These are phyloP conservation scores for Siniperca chuatsi DNA, from an alignment of 2,113 vertebrate genomes.

Conservation along the genomic window DNA sequence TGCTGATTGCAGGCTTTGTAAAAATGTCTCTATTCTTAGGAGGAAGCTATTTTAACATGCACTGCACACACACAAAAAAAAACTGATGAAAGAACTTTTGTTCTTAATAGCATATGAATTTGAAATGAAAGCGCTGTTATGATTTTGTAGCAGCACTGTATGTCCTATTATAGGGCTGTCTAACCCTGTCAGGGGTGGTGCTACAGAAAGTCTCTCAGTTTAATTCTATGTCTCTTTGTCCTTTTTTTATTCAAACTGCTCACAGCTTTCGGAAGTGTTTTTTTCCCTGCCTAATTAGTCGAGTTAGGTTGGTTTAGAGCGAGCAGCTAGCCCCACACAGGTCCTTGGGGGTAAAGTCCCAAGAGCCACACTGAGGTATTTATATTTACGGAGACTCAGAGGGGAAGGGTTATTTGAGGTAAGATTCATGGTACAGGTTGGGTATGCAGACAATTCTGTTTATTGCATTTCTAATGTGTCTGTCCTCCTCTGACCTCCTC, in stretches of 20 bases:
- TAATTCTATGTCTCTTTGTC: slow-evolving; percentile 39
- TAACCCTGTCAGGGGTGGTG: slow-evolving; percentile 34
- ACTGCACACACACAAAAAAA: slow-evolving; percentile 19
- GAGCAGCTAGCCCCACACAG: slow-evolving; percentile 31
- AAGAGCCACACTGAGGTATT: slow-evolving; percentile 42
- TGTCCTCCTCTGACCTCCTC: slow-evolving; percentile 3
- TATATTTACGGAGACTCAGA: slow-evolving; percentile 20
- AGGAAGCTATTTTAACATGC: slow-evolving; percentile 55
- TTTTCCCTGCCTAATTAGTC: slow-evolving; percentile 29
- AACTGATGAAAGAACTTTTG: slow-evolving; percentile 62
- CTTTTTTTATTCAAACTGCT: slow-evolving; percentile 54
- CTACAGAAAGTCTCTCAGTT: slow-evolving; percentile 47
- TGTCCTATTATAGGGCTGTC: slow-evolving; percentile 64
- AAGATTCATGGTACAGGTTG: not conserved
- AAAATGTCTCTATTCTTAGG: slow-evolving; percentile 55
- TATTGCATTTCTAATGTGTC: not conserved
- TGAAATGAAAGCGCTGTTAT: slow-evolving; percentile 51
- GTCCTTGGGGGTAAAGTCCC: slow-evolving; percentile 49
- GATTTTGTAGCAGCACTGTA: slow-evolving; percentile 31
- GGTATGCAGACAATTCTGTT: not conserved
- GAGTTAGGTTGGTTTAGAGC: slow-evolving; percentile 55
- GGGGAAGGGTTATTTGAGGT: slow-evolving; percentile 49
- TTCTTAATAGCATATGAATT: slow-evolving; percentile 54
- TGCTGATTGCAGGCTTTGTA: slow-evolving; percentile 60
- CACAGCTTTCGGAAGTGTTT: slow-evolving; percentile 41